These are phyloP conservation scores for Galagoides demidoff DNA, from an alignment of 2,797 vertebrate genomes.

Conservation along the genomic window DNA sequence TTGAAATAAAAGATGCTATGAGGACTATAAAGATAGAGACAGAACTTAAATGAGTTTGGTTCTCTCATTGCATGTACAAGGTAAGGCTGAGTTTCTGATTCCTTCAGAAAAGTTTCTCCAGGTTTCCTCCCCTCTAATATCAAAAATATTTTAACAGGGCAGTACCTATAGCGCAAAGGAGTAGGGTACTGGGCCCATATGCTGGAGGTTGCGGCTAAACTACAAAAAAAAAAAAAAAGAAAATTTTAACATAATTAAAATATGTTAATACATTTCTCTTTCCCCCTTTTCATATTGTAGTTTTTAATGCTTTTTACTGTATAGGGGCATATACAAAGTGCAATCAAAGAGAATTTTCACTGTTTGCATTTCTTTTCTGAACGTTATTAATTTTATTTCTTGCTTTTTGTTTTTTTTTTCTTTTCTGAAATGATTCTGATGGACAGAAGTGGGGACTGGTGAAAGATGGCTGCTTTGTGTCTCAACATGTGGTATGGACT, in stretches of 20 bases:
- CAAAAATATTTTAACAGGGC: not conserved
- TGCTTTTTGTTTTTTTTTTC: not conserved
- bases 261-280: not conserved
- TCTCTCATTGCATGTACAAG: not conserved
- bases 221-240: too few relatives aligned
- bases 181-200: too few relatives aligned
- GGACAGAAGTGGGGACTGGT: not conserved
- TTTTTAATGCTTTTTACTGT: not conserved
- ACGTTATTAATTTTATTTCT: not conserved
- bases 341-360: not conserved
- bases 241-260: not conserved
- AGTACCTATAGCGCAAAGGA: too few relatives aligned
- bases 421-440: not conserved
- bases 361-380: not conserved
- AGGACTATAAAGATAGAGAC: not conserved
- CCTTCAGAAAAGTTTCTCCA: not conserved
- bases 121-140: not conserved
- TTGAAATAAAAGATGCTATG: not conserved
- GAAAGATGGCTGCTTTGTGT: not conserved
- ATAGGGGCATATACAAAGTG: not conserved
- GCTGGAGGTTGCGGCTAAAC: too few relatives aligned
- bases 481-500: not conserved
- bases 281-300: not conserved
- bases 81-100: not conserved
- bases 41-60: not conserved